Conservation (phyloP, 1,140 invertebrate species). For the Heliconius nattereri region DNA sequence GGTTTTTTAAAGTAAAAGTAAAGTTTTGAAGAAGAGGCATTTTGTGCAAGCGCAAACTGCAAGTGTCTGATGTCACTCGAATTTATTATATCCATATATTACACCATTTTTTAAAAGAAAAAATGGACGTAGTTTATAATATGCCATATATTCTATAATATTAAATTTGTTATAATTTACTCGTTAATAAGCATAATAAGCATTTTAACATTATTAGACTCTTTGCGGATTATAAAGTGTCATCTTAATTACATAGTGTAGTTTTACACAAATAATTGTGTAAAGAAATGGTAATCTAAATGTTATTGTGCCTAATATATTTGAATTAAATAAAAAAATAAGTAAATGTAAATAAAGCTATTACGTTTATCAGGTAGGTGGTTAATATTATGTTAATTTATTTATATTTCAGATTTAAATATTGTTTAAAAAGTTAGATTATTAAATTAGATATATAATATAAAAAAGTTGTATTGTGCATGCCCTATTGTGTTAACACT, state of each 20-base stretch:
- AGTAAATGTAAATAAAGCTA: neutral
- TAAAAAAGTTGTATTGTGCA: neutral
- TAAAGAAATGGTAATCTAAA: neutral
- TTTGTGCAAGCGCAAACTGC: neutral
- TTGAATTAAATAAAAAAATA: neutral
- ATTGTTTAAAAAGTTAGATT: neutral
- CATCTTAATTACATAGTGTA: neutral
- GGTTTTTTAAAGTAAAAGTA: too few species aligned
- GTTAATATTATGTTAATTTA: neutral
- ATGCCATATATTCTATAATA: neutral
- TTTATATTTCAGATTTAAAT: neutral
- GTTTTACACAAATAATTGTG: neutral
- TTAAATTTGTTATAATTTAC: neutral
- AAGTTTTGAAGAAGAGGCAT: neutral
- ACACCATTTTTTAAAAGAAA: neutral
- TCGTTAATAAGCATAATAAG: neutral
- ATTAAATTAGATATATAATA: neutral
- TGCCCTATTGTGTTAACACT: neutral
- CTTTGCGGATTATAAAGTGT: neutral
- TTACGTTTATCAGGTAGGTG: neutral
- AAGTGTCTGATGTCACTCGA: neutral
- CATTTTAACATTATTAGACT: neutral
- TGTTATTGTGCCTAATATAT: slow-evolving; percentile 8
- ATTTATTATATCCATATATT: neutral
- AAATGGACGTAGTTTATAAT: neutral